Evolutionary conservation across 2,888 invertebrate genomes (phyloP), one percentile per base, ranked within the genome.

Genomic region (Creontiades dilutus): DNA sequence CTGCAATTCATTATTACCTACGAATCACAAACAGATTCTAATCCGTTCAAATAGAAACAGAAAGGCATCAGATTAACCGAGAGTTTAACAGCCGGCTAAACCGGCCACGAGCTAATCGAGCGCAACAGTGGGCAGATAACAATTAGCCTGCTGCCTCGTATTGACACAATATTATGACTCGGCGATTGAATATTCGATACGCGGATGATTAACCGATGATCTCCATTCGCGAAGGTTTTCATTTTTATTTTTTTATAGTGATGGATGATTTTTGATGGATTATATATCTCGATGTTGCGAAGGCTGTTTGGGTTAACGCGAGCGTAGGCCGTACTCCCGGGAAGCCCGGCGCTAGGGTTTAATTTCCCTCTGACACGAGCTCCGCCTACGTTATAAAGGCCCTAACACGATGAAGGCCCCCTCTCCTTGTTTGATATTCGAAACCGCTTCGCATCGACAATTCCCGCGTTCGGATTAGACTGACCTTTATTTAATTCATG

Each of bases 401-500:
- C 19, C 61, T 52, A 52, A 52, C 52, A 52, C 52, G 52, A 52
- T 16, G 16, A 16, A 52, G 52, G 52, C 52, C 19, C 52, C 61
- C 19, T 19, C 68, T 23, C 68, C 19, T 68, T 23, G 68, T 23
- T 80, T 19, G 46, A 80, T 80, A 80, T 80, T 46, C 46, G 80
- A 80, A 80, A 80, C 46, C 80, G 46, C 80, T 80, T 80, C 46
- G n/a, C 46, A 19, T 80, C 80, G 68, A 13, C 80, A 47, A 80
- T 80, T 46, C 46, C 80, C 16, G 80, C 80, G 80, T 68, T 46
- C 46, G 80, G 80, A 80, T 80, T 80, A 80, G 47, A 80, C 46
- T 48, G 80, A 80, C 80, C 80, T 80, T 80, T 80, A 80, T 80
- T 80, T 80, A 80, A 80, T 80, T 80, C 80, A 80, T 80, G 80